Base-by-base conservation (phyloP, 2,113 vertebrate species). In the Euleptes europaea region DNA sequence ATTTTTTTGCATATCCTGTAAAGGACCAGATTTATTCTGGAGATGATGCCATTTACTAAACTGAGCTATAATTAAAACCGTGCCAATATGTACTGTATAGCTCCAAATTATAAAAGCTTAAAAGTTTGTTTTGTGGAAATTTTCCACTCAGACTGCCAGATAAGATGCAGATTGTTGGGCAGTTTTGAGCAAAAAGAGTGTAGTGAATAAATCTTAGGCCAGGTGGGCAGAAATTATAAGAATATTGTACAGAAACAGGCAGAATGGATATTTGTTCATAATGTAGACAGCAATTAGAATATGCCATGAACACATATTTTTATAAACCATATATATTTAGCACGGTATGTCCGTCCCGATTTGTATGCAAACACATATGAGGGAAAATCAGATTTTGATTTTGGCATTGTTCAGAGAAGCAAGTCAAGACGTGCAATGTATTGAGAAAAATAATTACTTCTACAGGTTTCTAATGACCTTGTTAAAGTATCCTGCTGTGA, bases 361-460 rank as follows among this genome's bases (percentile, higher is more conserved):
- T 26, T 54, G 51, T 12, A 70, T 40, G 35, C 54, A 78, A 72
- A 13, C 47, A 70, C 11, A 19, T 69, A 42, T 60, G 14, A 38
- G 70, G 69, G 28, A 40, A 82, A 82, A 60, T 44, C 69, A 60
- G 49, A 60, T 60, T 82, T 73, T 82, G 38, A 67, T 8, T 9
- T 4, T 71, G 19, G 26, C 0, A 4, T 51, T 69, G 78, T 81
- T 54, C 19, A 69, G 42, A 81, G 28, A 1, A 19, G 4, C 35
- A 2, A 0, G 49, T 14, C 14, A 57, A 51, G 77, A 26, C 15
- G 77, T 11, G 2, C 1, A 69, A 1, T 0, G 0, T 0, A 6
- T 49, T 49, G 7, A 57, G 38, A 42, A 71, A 72, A 13, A 78
- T n/a, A 71, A 83, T 33, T 33, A 0, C 33, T 86, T 84, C 49